Evolutionary conservation across 2,797 vertebrate species (phyloP).

Genomic region (Rhincodon typus): DNA sequence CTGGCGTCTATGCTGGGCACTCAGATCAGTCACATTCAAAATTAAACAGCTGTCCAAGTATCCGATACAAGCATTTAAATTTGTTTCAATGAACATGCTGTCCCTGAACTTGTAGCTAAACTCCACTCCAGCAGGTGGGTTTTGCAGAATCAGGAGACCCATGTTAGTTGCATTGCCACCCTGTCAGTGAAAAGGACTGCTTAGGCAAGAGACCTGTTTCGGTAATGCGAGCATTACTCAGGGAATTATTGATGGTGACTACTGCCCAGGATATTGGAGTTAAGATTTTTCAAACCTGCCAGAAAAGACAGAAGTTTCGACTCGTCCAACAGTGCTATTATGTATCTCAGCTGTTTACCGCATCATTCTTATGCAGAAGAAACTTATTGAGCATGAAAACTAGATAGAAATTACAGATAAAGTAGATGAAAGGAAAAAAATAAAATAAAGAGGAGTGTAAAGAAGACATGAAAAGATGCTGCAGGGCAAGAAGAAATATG

Average conservation of each 20-base stretch:
- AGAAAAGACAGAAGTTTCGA: background rate
- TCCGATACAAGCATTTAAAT: background rate
- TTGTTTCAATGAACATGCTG: background rate
- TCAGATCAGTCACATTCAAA: background rate
- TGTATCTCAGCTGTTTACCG: background rate
- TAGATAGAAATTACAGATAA: background rate
- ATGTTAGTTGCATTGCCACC: background rate
- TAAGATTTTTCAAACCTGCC: background rate
- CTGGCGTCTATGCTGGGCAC: background rate
- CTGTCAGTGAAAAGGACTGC: background rate
- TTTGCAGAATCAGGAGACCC: background rate
- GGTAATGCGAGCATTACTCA: background rate
- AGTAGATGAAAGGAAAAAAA: background rate
- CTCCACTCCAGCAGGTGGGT: background rate
- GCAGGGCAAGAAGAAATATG: background rate
- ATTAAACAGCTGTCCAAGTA: background rate
- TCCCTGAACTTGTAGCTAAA: background rate
- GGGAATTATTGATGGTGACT: background rate
- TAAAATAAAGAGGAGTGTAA: background rate
- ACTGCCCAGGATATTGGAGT: background rate
- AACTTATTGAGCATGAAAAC: background rate
- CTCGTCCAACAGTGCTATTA: background rate
- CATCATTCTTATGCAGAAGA: background rate
- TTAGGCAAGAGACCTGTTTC: background rate
- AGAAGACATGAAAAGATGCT: background rate